These are phyloP conservation scores for Chrysotoxum bicinctum DNA, from an alignment of 2,888 invertebrate species.

Conservation along the genomic window DNA sequence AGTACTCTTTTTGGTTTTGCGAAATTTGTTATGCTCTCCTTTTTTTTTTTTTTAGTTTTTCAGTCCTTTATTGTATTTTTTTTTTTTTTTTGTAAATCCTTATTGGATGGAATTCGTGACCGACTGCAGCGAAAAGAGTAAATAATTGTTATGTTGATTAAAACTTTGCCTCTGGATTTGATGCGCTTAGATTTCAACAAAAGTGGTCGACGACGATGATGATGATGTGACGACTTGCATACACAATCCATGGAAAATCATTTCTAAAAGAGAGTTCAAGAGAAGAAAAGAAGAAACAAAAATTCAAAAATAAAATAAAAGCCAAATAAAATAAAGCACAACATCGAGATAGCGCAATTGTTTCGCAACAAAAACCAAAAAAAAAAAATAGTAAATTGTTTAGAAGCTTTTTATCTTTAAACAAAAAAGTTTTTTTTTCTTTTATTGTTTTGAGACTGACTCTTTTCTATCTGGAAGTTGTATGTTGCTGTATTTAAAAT, in stretches of 20 bases:
- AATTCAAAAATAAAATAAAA: conserved; percentile 73
- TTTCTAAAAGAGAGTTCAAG: conserved; percentile 70
- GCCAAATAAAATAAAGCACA: conserved; percentile 73
- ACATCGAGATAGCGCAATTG: conserved; percentile 66
- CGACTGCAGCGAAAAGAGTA: conserved; percentile 26
- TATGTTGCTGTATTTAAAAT: conserved; percentile 27
- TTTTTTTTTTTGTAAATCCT: conserved; percentile 26
- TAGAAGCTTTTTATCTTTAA: conserved; percentile 13
- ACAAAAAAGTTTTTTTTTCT: conserved; percentile 4
- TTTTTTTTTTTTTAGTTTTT: conserved; percentile 7
- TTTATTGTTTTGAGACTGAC: conserved; percentile 37
- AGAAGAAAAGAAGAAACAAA: conserved; percentile 63
- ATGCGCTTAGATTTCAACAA: conserved; percentile 67
- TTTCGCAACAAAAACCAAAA: conserved; percentile 60
- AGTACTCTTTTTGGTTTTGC: neutral
- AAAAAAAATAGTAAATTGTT: conserved; percentile 36
- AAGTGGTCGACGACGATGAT: conserved; percentile 47
- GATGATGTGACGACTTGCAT: conserved; percentile 67
- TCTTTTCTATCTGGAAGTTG: conserved; percentile 27
- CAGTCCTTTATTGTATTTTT: neutral
- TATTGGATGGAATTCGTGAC: conserved; percentile 41
- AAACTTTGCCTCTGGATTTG: conserved; percentile 41
- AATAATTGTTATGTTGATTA: conserved; percentile 62
- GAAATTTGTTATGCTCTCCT: neutral
- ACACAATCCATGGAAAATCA: conserved; percentile 71